Conservation (phyloP, 2,113 vertebrate species). For the Sigmodon hispidus region DNA sequence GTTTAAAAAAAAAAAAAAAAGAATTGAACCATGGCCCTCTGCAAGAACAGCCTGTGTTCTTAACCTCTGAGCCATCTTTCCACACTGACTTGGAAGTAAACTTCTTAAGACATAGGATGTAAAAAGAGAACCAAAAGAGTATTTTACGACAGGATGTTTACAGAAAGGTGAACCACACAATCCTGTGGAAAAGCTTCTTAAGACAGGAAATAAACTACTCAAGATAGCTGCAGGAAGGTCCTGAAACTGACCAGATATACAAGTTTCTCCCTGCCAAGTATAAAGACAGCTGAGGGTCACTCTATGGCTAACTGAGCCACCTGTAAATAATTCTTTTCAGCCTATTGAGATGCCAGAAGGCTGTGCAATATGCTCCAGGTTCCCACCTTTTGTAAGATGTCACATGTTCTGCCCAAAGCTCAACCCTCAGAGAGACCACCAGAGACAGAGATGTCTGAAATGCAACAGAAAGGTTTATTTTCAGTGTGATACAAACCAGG, state of each 20-base stretch:
- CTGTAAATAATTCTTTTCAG: background rate
- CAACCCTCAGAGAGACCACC: too few species aligned
- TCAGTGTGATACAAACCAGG: too few species aligned
- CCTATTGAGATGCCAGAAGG: background rate
- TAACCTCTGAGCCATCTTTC: background rate
- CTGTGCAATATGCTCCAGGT: background rate
- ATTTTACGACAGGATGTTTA: background rate
- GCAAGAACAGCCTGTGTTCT: background rate
- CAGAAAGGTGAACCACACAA: background rate
- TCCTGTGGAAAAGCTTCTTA: background rate
- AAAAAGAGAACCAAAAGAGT: background rate
- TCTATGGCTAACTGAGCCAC: background rate
- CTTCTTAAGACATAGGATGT: background rate
- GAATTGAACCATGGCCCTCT: background rate
- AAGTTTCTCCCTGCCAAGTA: background rate
- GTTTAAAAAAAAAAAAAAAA: too few species aligned
- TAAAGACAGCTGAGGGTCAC: background rate
- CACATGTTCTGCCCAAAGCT: too few species aligned
- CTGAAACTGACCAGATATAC: background rate
- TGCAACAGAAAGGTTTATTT: too few species aligned
- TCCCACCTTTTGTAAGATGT: background rate
- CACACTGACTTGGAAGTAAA: background rate
- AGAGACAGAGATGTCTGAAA: too few species aligned
- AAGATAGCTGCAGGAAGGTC: background rate
- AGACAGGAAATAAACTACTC: background rate